Evolutionary conservation across 2,113 vertebrate species (phyloP).

Genomic region (Ailurus styani): DNA sequence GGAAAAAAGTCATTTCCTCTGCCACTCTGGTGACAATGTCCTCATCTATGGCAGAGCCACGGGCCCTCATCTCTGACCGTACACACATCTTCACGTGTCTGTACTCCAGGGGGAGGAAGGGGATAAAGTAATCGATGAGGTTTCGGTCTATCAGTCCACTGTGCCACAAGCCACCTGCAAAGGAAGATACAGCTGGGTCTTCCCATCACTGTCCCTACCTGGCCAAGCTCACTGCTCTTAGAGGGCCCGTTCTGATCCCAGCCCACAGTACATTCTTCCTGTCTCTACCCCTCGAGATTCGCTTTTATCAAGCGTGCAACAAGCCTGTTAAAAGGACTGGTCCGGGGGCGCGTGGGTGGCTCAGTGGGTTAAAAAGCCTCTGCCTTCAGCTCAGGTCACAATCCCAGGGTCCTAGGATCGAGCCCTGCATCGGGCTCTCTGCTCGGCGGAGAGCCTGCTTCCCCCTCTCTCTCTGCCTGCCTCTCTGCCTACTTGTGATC

Average conservation of each 20-base stretch:
- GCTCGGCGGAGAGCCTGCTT: too few species aligned
- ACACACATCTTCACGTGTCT: constrained; percentile 90
- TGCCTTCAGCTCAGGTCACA: too few species aligned
- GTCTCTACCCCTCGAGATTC: not conserved
- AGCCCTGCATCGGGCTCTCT: too few species aligned
- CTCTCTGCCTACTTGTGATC: too few species aligned
- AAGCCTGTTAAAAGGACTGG: accelerated
- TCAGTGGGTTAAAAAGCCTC: too few species aligned
- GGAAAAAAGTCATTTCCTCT: constrained; percentile 89
- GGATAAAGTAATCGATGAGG: constrained; percentile 95
- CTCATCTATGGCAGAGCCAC: constrained; percentile 25
- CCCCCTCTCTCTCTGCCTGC: too few species aligned
- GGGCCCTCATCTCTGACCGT: constrained; percentile 86
- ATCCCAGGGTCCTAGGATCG: too few species aligned
- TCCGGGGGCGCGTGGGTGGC: too few species aligned
- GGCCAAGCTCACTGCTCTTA: not conserved
- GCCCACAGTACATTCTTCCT: accelerated
- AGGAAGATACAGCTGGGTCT: not conserved
- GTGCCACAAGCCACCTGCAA: constrained; percentile 93
- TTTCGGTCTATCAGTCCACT: constrained; percentile 92
- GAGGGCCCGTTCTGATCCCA: accelerated
- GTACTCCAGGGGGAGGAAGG: constrained; percentile 94
- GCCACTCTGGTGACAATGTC: constrained; percentile 82
- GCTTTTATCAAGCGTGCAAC: not conserved
- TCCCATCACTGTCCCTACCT: not conserved